These are phyloP conservation scores for Brachylomia viminalis DNA, from an alignment of 2,888 invertebrate genomes.

Conservation along the genomic window DNA sequence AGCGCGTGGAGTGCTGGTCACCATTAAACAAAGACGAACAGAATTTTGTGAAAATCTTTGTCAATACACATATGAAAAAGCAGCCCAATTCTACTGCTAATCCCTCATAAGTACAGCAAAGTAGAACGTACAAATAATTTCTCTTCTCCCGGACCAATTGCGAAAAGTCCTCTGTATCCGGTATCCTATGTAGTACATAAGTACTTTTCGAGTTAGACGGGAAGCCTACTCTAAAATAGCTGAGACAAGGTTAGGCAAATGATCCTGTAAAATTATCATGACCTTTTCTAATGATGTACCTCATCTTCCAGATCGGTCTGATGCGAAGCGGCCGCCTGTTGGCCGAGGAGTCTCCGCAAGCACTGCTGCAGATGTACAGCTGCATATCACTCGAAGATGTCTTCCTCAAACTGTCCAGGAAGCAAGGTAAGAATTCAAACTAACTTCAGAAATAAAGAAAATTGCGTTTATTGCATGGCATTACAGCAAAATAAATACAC, in stretches of 20 bases:
- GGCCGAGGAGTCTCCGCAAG: slow-evolving; percentile 97
- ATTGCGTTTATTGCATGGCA: too few species aligned
- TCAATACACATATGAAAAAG: neutral
- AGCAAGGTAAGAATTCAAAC: slow-evolving; percentile 89
- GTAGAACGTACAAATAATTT: neutral
- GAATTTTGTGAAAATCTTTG: neutral
- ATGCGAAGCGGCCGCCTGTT: slow-evolving; percentile 97
- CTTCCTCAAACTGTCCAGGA: slow-evolving; percentile 96
- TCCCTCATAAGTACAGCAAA: too few species aligned
- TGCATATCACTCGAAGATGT: slow-evolving; percentile 97
- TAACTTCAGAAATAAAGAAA: too few species aligned
- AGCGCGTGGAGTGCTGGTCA: neutral
- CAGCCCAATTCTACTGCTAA: neutral
- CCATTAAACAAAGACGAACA: neutral
- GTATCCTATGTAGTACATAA: neutral
- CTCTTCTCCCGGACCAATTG: neutral
- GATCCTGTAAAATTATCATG: too few species aligned
- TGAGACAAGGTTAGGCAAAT: neutral
- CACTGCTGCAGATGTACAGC: slow-evolving; percentile 95
- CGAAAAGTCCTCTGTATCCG: neutral
- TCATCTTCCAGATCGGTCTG: slow-evolving; percentile 94
- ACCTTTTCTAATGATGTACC: neutral
- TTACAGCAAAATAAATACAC: too few species aligned
- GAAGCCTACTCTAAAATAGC: neutral
- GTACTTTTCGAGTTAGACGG: neutral